Percentiles rank a stretch among this genome's conserved stretches.
Conservation (phyloP, 1,140 invertebrate genomes). For the Adoxophyes honmai region DNA sequence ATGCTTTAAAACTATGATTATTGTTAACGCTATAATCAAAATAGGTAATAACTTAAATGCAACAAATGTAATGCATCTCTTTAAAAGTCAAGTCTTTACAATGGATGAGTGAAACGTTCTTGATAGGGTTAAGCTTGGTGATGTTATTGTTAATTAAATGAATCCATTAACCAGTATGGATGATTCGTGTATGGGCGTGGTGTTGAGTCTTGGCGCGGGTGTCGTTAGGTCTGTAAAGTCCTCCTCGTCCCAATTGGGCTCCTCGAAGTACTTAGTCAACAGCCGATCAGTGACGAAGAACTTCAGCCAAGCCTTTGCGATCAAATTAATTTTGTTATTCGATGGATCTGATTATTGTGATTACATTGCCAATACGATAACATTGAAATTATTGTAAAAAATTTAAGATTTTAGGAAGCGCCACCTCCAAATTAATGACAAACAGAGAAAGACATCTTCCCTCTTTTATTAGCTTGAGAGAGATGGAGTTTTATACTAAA, state of each 20-base stretch:
- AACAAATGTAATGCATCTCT: slow-evolving; percentile 31
- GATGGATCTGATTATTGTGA: not conserved
- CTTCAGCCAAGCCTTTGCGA: slow-evolving; percentile 77
- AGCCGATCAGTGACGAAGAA: slow-evolving; percentile 75
- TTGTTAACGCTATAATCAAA: slow-evolving; percentile 8
- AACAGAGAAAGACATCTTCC: too few species aligned
- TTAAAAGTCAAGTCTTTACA: slow-evolving; percentile 42
- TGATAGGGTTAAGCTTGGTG: slow-evolving; percentile 26
- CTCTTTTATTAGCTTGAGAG: too few species aligned
- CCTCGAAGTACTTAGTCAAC: slow-evolving; percentile 69
- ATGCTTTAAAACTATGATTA: slow-evolving; percentile 23
- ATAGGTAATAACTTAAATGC: not conserved
- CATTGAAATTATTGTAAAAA: too few species aligned
- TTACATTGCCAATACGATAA: not conserved
- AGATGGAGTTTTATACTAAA: too few species aligned
- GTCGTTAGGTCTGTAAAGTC: slow-evolving; percentile 51
- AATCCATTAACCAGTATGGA: slow-evolving; percentile 68
- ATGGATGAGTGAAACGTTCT: slow-evolving; percentile 38
- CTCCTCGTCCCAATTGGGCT: slow-evolving; percentile 68
- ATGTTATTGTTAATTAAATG: slow-evolving; percentile 54
- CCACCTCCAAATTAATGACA: too few species aligned
- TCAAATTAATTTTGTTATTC: slow-evolving; percentile 53
- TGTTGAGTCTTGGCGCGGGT: slow-evolving; percentile 50
- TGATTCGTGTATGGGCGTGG: slow-evolving; percentile 50
- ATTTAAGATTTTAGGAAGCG: too few species aligned